Evolutionary conservation across 2,888 invertebrate species (phyloP).

Genomic region (Ellobium chinense): DNA sequence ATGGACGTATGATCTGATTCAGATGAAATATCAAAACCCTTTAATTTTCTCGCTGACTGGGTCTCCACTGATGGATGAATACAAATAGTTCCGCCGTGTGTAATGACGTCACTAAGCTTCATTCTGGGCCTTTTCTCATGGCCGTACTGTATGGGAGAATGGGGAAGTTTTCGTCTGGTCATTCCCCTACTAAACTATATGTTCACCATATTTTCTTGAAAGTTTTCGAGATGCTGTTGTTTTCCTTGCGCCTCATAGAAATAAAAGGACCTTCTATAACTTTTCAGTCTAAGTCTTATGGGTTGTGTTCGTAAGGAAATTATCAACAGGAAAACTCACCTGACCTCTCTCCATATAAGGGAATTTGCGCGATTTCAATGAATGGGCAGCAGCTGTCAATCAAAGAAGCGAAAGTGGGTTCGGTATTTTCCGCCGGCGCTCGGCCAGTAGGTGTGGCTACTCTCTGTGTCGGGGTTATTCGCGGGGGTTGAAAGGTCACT

Average conservation of each 20-base stretch:
- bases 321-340: conserved; percentile 24
- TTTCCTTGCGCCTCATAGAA: not conserved
- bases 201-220: too few relatives aligned
- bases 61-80: too few relatives aligned
- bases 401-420: conserved; percentile 15
- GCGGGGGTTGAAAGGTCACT: not conserved
- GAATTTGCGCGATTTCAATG: conserved; percentile 51
- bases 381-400: conserved; percentile 47
- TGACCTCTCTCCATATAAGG: conserved; percentile 50
- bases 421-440: not conserved
- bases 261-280: not conserved
- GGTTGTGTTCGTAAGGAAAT: not conserved
- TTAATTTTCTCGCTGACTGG: too few relatives aligned
- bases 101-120: conserved; percentile 38
- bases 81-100: conserved; percentile 24
- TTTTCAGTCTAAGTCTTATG: not conserved
- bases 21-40: too few relatives aligned
- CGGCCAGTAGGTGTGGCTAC: conserved; percentile 1
- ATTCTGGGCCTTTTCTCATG: conserved; percentile 23
- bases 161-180: too few relatives aligned
- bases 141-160: too few relatives aligned
- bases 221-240: conserved; percentile 18
- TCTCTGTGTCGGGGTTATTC: not conserved
- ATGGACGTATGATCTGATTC: too few relatives aligned
- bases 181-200: too few relatives aligned